A percentile compares a stretch with the other conserved stretches of the same genome.
Conservation (phyloP, 2,797 vertebrate species). For the Champsocephalus esox region DNA sequence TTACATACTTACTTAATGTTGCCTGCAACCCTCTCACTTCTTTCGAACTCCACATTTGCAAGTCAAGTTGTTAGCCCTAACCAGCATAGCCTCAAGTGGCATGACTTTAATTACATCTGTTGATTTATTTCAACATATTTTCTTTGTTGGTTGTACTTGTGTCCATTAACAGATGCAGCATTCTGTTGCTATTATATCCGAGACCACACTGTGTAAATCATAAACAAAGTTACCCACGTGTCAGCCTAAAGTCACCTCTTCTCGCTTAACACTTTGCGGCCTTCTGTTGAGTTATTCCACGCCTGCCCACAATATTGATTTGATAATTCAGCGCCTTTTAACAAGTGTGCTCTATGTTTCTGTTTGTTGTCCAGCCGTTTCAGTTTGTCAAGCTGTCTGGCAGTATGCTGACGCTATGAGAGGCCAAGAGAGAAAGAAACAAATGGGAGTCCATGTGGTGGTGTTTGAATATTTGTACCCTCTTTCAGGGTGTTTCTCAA, state of each 20-base stretch:
- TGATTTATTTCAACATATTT: neutral
- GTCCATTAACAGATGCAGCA: too few relatives aligned
- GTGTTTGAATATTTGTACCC: neutral
- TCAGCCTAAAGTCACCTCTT: neutral
- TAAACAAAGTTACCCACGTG: neutral
- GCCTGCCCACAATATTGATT: neutral
- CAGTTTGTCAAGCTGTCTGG: neutral
- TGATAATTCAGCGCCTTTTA: neutral
- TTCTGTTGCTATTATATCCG: neutral
- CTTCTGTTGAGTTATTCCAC: neutral
- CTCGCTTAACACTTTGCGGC: neutral
- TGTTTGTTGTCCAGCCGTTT: neutral
- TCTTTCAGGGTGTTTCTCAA: neutral
- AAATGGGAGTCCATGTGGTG: slow-evolving; percentile 12
- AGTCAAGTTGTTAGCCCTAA: too few relatives aligned
- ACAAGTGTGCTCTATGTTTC: slow-evolving; percentile 1
- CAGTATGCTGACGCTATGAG: neutral
- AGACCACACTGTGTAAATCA: neutral
- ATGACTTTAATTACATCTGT: neutral
- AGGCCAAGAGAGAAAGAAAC: neutral
- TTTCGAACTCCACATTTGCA: neutral
- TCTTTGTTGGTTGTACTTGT: too few relatives aligned
- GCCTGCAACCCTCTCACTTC: neutral
- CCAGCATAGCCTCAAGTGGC: too few relatives aligned
- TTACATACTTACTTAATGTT: neutral